phyloP scores from a whole-genome alignment of 2,113 vertebrate species.

The Periophthalmus modestus region DNA sequence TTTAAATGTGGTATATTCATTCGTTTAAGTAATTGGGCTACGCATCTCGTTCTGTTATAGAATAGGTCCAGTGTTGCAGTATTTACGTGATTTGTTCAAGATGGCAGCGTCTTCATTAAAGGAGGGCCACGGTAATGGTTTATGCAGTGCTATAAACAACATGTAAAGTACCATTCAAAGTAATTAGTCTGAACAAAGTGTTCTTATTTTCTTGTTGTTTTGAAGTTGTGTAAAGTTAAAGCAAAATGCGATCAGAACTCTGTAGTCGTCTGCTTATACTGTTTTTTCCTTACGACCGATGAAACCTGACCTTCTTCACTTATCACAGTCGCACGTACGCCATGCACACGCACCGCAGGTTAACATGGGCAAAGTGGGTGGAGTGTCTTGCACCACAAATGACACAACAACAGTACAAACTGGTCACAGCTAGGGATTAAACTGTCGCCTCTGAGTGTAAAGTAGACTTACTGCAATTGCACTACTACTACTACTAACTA shows the following conservation, averaged over 20 bases:
- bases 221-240: background rate
- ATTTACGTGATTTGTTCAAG: background rate
- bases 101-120: conserved; percentile 9
- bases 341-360: too few relatives aligned
- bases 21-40: background rate
- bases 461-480: too few relatives aligned
- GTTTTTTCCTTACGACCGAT: too few relatives aligned
- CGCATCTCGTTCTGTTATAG: background rate
- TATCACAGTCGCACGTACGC: too few relatives aligned
- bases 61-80: background rate
- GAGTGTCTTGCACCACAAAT: too few relatives aligned
- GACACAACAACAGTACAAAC: too few relatives aligned
- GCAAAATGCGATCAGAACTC: background rate
- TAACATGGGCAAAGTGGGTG: too few relatives aligned
- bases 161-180: background rate
- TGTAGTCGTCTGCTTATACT: too few relatives aligned
- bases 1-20: background rate
- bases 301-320: too few relatives aligned
- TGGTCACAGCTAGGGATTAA: too few relatives aligned
- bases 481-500: too few relatives aligned
- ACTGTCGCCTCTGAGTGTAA: too few relatives aligned
- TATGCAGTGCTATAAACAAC: background rate
- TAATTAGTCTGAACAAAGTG: background rate
- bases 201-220: background rate
- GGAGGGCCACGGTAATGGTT: background rate